These are phyloP conservation scores for Chymomyza costata DNA, from an alignment of 1,140 invertebrate genomes.

Conservation along the genomic window DNA sequence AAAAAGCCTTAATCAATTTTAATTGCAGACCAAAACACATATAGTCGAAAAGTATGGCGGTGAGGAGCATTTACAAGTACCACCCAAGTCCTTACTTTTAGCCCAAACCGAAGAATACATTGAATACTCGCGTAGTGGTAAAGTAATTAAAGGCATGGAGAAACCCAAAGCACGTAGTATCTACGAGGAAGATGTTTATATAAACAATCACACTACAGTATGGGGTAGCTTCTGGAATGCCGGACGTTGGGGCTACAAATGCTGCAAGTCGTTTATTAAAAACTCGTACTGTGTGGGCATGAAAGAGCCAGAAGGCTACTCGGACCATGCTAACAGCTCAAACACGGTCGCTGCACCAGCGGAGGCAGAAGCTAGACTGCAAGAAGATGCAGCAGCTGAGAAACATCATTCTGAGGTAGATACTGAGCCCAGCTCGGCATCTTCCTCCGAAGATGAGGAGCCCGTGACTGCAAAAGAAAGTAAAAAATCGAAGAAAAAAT, in stretches of 20 bases:
- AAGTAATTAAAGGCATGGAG: conserved; percentile 89
- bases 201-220: conserved; percentile 94
- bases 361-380: conserved; percentile 6
- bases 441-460: conserved; percentile 60
- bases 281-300: conserved; percentile 70
- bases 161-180: conserved; percentile 86
- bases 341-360: conserved; percentile 32
- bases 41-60: conserved; percentile 79
- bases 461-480: conserved; percentile 59
- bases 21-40: conserved; percentile 63
- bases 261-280: conserved; percentile 95
- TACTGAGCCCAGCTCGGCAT: conserved; percentile 44
- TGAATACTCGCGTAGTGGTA: conserved; percentile 96
- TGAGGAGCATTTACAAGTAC: conserved; percentile 91
- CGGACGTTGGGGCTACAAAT: conserved; percentile 96
- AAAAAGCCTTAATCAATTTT: not conserved
- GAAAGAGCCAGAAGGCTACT: conserved; percentile 73
- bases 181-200: conserved; percentile 96
- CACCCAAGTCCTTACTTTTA: conserved; percentile 89
- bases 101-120: conserved; percentile 98
- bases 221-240: conserved; percentile 97
- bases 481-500: conserved; percentile 83
- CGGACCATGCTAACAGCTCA: conserved; percentile 44
- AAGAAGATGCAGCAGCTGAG: conserved; percentile 5
- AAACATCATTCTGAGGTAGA: conserved; percentile 61